phyloP scores from a whole-genome alignment of 2,113 vertebrate species.

The Mionectes macconnelli region DNA sequence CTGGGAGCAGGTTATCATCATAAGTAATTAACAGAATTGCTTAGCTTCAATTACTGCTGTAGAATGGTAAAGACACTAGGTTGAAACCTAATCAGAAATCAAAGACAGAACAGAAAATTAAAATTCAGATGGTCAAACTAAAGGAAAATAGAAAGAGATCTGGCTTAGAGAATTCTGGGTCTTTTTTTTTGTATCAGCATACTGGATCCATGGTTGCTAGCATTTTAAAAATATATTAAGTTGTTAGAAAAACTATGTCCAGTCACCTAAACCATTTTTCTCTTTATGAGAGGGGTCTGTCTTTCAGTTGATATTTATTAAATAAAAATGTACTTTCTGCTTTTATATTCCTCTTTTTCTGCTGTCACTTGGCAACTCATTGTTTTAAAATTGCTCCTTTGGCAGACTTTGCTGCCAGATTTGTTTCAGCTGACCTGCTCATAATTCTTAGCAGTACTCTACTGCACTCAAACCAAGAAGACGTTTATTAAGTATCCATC shows the following conservation, averaged over 20 bases:
- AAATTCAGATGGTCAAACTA: background rate
- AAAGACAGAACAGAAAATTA: background rate
- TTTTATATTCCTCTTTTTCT: background rate
- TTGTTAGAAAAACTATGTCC: background rate
- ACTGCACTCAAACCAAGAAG: background rate
- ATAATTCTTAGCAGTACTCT: background rate
- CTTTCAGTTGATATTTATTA: background rate
- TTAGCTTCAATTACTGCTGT: background rate
- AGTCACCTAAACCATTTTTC: background rate
- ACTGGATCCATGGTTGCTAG: rapidly evolving
- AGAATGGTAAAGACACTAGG: background rate
- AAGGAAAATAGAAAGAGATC: background rate
- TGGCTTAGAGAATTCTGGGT: background rate
- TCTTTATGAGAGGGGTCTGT: background rate
- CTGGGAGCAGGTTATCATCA: background rate
- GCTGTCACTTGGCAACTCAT: background rate
- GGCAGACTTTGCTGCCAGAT: background rate
- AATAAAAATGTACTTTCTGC: background rate
- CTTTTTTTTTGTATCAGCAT: background rate
- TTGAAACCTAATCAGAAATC: background rate
- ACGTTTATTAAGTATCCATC: background rate
- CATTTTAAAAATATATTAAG: background rate
- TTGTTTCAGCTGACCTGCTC: background rate
- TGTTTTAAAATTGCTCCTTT: conserved; percentile 20
- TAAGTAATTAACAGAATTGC: background rate